Evolutionary conservation across 2,113 vertebrate species (phyloP), one percentile per base, ranked within the genome.

Genomic region (Centropus bengalensis): DNA sequence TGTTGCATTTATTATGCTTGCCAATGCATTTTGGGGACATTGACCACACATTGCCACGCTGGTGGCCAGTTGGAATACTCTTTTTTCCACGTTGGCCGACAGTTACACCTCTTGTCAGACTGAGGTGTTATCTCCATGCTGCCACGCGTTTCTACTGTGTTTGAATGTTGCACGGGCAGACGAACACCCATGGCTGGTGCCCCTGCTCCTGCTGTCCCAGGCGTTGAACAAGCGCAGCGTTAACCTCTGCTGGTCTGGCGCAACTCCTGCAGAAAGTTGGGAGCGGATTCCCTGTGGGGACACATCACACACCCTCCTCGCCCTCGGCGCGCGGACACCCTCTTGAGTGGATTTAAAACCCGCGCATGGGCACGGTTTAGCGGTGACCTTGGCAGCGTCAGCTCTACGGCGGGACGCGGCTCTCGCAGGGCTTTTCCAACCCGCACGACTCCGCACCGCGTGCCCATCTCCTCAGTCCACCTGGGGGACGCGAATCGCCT

Each of bases 241-340:
- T 21, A 18, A 45, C 30, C 15, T 30, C 36, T 4, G 28, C 10
- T 55, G 6, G 6, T 45, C 9, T 17, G 28, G 62, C 28, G 81
- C 24, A 51, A 67, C 16, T 0, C 5, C 27, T 47, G 45, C 51
- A 19, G 9, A 22, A 32, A 12, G 10, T 1, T 52, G 59, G 6
- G 18, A 0, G 1, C 8, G 3, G 22, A 18, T 13, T 14, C 10
- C 12, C 16, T 14, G 36, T 36, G 36, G 42, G 71, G 44, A 33
- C 58, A 5, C 47, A 9, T 0, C 16, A 5, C 1, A 1, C 6
- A 2, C 2, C 10, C 8, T 9, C 17, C 20, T 27, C 51, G 7
- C 3, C 1, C 22, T 36, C 36, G 36, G 36, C 9, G 36, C 36
- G 9, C 49, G 5, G 10, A 45, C 15, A 33, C 6, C 6, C 1